These are phyloP conservation scores for Drosophila murphyi DNA, from an alignment of 1,140 invertebrate genomes.

Conservation along the genomic window DNA sequence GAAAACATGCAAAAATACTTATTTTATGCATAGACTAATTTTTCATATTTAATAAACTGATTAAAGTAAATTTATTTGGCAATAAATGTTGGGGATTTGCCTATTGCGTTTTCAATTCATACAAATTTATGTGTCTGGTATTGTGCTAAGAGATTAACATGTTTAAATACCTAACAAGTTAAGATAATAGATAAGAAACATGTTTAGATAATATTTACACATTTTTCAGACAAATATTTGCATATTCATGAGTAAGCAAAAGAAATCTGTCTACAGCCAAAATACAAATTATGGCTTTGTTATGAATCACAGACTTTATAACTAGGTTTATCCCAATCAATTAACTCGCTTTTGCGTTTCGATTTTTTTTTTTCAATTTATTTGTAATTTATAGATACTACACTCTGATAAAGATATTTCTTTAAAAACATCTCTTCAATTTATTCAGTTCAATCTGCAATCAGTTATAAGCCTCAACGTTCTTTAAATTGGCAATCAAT, in stretches of 20 bases:
- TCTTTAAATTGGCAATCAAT: conserved; percentile 41
- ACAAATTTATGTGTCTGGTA: neutral
- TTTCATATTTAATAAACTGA: conserved; percentile 1
- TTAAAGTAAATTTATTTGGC: neutral
- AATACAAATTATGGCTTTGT: too few species aligned
- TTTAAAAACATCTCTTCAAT: neutral
- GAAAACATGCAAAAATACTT: conserved; percentile 1
- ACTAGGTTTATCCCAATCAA: neutral
- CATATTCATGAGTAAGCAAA: too few species aligned
- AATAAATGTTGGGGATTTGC: neutral
- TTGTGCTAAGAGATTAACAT: neutral
- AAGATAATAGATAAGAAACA: neutral
- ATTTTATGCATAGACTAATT: neutral
- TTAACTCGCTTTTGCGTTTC: too few species aligned
- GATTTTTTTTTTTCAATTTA: neutral
- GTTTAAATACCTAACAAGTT: neutral
- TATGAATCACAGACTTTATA: too few species aligned
- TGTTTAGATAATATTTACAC: neutral
- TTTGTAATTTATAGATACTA: too few species aligned
- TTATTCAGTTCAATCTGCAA: neutral
- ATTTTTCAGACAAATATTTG: neutral
- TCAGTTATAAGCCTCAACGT: conserved; percentile 9
- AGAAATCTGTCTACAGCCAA: too few species aligned
- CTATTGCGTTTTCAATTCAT: neutral
- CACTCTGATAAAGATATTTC: neutral